A percentile compares a stretch with the other conserved stretches of the same genome.
Evolutionary conservation across 2,113 vertebrate genomes (phyloP).

Genomic region (Pterocles burchelli): DNA sequence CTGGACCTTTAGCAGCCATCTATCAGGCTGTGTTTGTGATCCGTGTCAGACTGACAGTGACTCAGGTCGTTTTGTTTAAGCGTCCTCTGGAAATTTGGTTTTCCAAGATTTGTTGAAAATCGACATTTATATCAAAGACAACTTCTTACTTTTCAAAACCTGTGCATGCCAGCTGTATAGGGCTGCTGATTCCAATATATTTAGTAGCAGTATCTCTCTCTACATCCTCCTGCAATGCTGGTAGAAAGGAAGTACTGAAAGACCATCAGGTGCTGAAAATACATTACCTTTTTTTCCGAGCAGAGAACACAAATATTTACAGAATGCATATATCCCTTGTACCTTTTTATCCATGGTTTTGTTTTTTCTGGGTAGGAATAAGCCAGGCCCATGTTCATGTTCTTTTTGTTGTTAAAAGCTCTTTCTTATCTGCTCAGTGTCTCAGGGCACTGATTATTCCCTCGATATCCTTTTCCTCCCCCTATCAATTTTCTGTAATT

Average conservation of each 20-base stretch:
- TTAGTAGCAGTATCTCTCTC: neutral
- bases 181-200: neutral
- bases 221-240: neutral
- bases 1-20: neutral
- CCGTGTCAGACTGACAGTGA: neutral
- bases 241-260: neutral
- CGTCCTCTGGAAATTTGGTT: neutral
- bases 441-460: neutral
- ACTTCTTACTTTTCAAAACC: neutral
- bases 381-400: neutral
- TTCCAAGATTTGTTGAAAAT: neutral
- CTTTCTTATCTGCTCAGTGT: neutral
- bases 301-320: neutral
- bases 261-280: neutral
- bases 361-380: neutral
- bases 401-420: neutral
- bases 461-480: neutral
- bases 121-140: neutral
- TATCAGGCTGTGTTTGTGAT: neutral
- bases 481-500: neutral
- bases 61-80: neutral
- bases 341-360: neutral
- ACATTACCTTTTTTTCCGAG: neutral
- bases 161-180: neutral
- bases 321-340: neutral